Evolutionary conservation across 1,140 invertebrate genomes (phyloP).

Genomic region (Listronotus bonariensis): DNA sequence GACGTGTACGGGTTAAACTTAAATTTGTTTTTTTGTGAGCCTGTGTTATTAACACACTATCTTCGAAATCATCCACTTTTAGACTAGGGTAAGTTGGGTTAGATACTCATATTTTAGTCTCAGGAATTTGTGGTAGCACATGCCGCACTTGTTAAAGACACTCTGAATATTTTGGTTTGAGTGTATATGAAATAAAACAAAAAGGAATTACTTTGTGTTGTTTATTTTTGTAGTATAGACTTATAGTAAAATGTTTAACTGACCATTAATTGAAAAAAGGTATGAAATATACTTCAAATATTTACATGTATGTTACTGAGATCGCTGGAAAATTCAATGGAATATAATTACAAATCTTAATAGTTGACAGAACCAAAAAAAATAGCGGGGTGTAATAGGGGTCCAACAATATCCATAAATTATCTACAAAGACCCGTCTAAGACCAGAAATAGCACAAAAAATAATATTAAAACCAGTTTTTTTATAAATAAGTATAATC

Average conservation of each 20-base stretch:
- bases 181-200: slow-evolving; percentile 2
- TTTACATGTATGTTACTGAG: slow-evolving; percentile 50
- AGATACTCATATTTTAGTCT: too few relatives aligned
- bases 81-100: too few relatives aligned
- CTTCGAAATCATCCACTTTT: too few relatives aligned
- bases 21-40: too few relatives aligned
- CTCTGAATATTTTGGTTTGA: too few relatives aligned
- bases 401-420: slow-evolving; percentile 5
- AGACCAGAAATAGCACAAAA: too few relatives aligned
- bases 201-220: slow-evolving; percentile 15
- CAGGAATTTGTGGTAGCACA: too few relatives aligned
- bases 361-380: slow-evolving; percentile 23
- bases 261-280: slow-evolving; percentile 50
- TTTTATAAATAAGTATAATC: too few relatives aligned
- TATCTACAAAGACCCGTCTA: background rate
- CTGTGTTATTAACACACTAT: too few relatives aligned
- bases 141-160: too few relatives aligned
- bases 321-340: slow-evolving; percentile 51
- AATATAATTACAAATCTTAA: slow-evolving; percentile 49
- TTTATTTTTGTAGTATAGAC: slow-evolving; percentile 28
- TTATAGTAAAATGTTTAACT: slow-evolving; percentile 38
- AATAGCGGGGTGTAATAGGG: background rate
- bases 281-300: slow-evolving; percentile 40
- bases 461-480: too few relatives aligned
- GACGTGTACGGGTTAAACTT: too few relatives aligned